Base-by-base conservation (phyloP, 2,113 vertebrate genomes). In the Apaloderma vittatum region DNA sequence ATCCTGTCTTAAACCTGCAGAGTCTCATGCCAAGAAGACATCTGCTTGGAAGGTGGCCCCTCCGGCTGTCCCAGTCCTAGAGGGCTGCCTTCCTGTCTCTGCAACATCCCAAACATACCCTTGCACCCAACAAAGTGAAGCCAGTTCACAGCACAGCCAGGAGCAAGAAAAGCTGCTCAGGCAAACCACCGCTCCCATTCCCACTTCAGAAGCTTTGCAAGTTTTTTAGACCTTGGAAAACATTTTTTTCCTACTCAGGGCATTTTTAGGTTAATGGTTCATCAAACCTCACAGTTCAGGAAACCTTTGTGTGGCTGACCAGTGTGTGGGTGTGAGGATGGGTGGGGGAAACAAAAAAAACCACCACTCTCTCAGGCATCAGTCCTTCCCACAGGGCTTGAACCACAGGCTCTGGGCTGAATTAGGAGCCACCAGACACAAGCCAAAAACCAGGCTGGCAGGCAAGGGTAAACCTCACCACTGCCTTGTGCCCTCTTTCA, bases 251-350 rank as follows among this genome's bases (percentile, higher is more conserved):
- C 88, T 88, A 81, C 83, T 88, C 86, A 77, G 36, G 62, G 80
- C 92, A 95, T 90, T 96, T 94, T 96, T 93, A 92, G 48, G 52
- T 92, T 95, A 93, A 86, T 34, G 88, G 90, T 93, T 96, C 95
- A 94, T 92, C 79, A 81, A 89, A 84, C 78, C 87, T 76, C 92
- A 93, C 52, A 89, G 92, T 68, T 73, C 92, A 95, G 83, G 93
- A 95, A 97, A 95, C 57, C 65, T 74, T 74, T 24, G 76, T 71
- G 80, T 68, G 83, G 83, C 80, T 88, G 90, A 77, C 73, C 95
- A 75, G 62, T 43, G 13, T 12, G 63, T 84, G 88, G 85, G 85
- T 79, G 54, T 88, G 76, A 68, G 43, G 71, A 94, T 0, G 43
- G 61, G 57, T n/a, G 12, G 65, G 23, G 14, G 19, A 17, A 59